Conservation (phyloP, 92 coral and sea anemone genomes). For the Epizoanthus scotinus region DNA sequence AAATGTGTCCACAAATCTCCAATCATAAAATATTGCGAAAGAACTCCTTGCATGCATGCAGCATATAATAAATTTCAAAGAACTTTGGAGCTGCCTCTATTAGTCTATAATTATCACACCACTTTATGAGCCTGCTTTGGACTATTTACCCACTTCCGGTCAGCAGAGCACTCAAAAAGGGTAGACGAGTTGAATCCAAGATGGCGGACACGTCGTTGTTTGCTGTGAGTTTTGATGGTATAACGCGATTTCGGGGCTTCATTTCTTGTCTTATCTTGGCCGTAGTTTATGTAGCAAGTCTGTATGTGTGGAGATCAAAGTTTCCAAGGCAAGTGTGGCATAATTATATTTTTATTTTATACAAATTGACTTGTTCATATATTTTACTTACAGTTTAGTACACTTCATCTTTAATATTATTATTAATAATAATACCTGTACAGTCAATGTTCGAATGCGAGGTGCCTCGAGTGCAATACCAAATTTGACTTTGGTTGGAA, state of each 20-base stretch:
- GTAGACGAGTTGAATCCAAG: constrained; percentile 13
- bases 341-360: not conserved
- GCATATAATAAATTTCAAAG: not conserved
- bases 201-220: constrained; percentile 66
- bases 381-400: too few relatives aligned
- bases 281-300: constrained; percentile 81
- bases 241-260: constrained; percentile 77
- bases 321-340: constrained; percentile 73
- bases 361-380: not conserved
- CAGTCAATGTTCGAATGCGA: too few relatives aligned
- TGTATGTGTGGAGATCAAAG: constrained; percentile 87
- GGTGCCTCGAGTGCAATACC: too few relatives aligned
- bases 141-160: constrained; percentile 22
- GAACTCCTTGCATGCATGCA: not conserved
- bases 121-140: constrained; percentile 25
- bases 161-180: constrained; percentile 42
- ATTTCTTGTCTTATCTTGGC: constrained; percentile 87
- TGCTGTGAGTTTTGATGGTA: constrained; percentile 71
- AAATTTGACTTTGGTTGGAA: too few relatives aligned
- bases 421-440: too few relatives aligned
- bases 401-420: too few relatives aligned
- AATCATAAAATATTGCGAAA: constrained; percentile 12
- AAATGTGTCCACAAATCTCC: not conserved
- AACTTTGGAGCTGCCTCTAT: too few relatives aligned
- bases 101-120: too few relatives aligned